Base-by-base conservation (phyloP, 2,113 vertebrate genomes). In the Blennius ocellaris region DNA sequence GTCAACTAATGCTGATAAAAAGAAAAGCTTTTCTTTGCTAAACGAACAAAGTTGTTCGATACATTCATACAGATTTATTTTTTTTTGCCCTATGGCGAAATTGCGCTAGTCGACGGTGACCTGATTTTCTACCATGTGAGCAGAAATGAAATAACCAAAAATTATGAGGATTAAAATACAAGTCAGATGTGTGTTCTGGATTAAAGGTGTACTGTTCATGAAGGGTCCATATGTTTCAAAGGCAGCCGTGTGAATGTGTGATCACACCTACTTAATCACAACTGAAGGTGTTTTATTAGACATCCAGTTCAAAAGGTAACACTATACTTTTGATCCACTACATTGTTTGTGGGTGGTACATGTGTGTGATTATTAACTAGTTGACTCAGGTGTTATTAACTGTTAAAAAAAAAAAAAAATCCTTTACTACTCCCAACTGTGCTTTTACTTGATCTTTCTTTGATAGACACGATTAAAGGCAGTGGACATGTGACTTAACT, bases 241-340 rank as follows among this genome's bases (percentile, higher is more conserved):
- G 50, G 70, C 21, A 30, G 21, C 21, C 37, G 52, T 72, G 69
- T 21, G 21, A 50, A 71, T 74, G 62, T 75, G 53, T 52, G 38
- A 66, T 76, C 79, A 66, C 86, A 88, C 84, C 86, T 92, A 54
- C 43, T 89, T 75, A 90, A 73, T 84, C 81, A 81, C 78, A 17
- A 16, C 48, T 83, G 73, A 64, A 50, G 47, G n/a, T 59, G 43
- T 76, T 86, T 82, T 87, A 85, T 80, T 80, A 78, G 43, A 70
- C 16, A 43, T 44, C 41, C 38, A 17, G 60, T 75, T 86, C 30
- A 72, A 15, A 84, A 69, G 50, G 69, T 45, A 75, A 75, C 53
- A 16, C 21, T 61, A 61, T 44, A 57, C 76, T 77, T 87, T 88
- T 84, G 74, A 80, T 76, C 71, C 48, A 43, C 16, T 40, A 44